A percentile compares a stretch with the other conserved stretches of the same genome.
These are phyloP conservation scores for Dipus sagitta DNA, from an alignment of 2,797 vertebrate genomes.

Conservation along the genomic window DNA sequence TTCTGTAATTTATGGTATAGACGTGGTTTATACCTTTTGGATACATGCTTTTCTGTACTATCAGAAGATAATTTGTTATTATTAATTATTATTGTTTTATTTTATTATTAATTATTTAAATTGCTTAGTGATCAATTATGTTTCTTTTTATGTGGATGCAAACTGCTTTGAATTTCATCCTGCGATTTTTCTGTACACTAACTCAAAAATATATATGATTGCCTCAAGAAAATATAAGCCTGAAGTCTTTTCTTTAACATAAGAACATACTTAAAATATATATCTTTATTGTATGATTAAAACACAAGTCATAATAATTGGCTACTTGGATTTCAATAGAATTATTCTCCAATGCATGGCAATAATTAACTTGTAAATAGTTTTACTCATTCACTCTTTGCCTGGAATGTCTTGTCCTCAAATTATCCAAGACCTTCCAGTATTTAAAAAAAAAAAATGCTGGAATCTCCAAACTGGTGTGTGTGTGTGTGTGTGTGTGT, in stretches of 20 bases:
- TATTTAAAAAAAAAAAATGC: not conserved
- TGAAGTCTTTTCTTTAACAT: not conserved
- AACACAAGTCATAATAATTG: not conserved
- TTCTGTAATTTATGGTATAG: not conserved
- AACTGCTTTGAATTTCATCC: not conserved
- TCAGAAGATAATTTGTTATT: not conserved
- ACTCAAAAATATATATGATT: not conserved
- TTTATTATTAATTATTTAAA: not conserved
- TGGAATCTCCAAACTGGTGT: not conserved
- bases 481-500: not conserved
- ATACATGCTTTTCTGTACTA: not conserved
- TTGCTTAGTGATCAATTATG: not conserved
- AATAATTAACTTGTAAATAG: not conserved
- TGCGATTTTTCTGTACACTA: not conserved
- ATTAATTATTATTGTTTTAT: not conserved
- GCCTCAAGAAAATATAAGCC: not conserved
- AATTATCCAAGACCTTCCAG: not conserved
- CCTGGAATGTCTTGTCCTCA: not conserved
- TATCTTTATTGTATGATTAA: not conserved
- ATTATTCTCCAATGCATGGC: not conserved
- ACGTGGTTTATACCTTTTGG: not conserved
- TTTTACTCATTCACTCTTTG: not conserved
- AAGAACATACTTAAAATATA: not conserved
- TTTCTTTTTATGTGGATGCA: not conserved
- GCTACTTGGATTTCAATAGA: conserved; percentile 38